phyloP scores from a whole-genome alignment of 2,888 invertebrate genomes.

The Protonemura montana region DNA sequence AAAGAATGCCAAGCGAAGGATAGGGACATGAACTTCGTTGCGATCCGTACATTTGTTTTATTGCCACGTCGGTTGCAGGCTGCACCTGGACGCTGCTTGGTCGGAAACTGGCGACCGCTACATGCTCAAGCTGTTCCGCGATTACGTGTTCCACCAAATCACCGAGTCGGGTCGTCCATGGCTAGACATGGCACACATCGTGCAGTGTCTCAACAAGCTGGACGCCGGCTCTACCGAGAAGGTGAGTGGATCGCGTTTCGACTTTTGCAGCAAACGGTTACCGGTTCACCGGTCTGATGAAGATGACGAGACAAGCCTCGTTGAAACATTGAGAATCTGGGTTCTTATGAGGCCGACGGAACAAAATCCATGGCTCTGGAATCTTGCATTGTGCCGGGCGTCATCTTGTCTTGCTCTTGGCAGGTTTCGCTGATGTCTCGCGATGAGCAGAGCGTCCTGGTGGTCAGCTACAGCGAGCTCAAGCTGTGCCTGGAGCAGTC shows the following conservation, averaged over 20 bases:
- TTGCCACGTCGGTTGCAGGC: constrained; percentile 69
- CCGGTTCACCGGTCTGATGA: no score
- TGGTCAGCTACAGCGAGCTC: constrained; percentile 94
- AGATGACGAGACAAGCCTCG: no score
- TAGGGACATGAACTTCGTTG: no score
- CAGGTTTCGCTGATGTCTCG: constrained; percentile 78
- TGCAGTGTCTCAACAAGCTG: constrained; percentile 91
- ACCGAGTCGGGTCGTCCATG: constrained; percentile 92
- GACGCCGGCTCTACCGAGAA: constrained; percentile 83
- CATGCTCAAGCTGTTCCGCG: constrained; percentile 96
- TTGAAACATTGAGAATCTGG: no score
- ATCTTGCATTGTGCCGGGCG: no score
- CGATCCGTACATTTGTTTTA: no score
- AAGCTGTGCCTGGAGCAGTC: constrained; percentile 94
- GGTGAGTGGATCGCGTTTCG: no score
- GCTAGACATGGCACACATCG: constrained; percentile 95
- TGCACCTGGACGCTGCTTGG: constrained; percentile 94
- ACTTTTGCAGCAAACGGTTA: no score
- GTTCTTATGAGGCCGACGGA: no score
- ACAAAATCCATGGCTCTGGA: no score
- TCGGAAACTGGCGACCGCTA: constrained; percentile 98
- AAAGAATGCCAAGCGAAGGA: no score
- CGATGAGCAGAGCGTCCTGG: constrained; percentile 94
- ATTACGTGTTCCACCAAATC: constrained; percentile 96
- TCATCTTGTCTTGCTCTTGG: background rate